Base-by-base conservation (phyloP, 2,888 invertebrate genomes). In the Macrophya annulata region DNA sequence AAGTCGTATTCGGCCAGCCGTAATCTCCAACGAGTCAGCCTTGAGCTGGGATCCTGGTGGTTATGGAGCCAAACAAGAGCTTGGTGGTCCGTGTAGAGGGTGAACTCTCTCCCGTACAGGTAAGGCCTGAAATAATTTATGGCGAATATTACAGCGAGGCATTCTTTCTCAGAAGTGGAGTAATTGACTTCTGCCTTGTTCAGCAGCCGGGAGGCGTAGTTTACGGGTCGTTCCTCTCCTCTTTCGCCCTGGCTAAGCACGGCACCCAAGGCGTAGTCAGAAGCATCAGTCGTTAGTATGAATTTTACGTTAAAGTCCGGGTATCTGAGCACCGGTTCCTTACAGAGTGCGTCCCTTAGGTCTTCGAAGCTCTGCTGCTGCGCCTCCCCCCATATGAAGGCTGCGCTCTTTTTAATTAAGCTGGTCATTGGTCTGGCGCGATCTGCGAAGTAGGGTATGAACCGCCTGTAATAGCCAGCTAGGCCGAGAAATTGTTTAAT, bases 11-110 rank as follows among this genome's bases (percentile, higher is more conserved):
- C 40, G 71, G 71, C 71, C n/a, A 71, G 5, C 17, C 40, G 12
- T 40, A 71, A 40, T 40, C 71, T 71, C 71, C 71, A 71, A 4
- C 71, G 40, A 4, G 40, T 71, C 8, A 71, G 6, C 40, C 71
- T 71, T 6, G 71, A 71, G n/a, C 17, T 71, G 5, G 71, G 71
- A 21, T 71, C 17, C 40, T n/a, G 12, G 37, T 17, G 12, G 71
- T 71, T 71, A 17, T 71, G 71, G 1, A 71, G 40, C 71, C 71
- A 71, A 12, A 71, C 71, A 17, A 71, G 71, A 12, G 71, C 71
- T 15, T 71, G 71, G 37, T 71, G 71, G 15, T 71, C 71, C 37
- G 71, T 71, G 31, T 71, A 62, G 21, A 62, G 62, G 62, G 62
- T 62, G 62, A 62, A 62, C n/a, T 62, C 62, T 25, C 9, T 62